A percentile compares a stretch with the other conserved stretches of the same genome.
Conservation (phyloP, 1,140 invertebrate species). For the Atta colombica region DNA sequence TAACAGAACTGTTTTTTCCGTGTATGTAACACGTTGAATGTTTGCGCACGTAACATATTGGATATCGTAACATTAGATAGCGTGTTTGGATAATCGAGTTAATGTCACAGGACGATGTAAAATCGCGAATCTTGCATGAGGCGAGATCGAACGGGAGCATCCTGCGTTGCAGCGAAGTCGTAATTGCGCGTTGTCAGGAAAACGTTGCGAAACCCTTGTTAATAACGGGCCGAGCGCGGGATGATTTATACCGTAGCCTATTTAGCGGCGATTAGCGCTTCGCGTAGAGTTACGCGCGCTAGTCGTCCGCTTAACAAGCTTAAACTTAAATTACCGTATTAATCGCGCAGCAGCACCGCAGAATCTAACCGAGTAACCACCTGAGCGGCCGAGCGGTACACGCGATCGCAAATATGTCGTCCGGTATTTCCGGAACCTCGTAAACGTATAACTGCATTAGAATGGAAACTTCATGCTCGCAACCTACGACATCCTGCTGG, state of each 20-base stretch:
- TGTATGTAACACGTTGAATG: neutral
- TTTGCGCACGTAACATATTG: neutral
- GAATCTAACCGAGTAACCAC: slow-evolving; percentile 25
- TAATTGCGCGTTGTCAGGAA: slow-evolving; percentile 67
- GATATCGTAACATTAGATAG: slow-evolving; percentile 22
- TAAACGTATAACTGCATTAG: slow-evolving; percentile 35
- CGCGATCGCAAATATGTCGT: slow-evolving; percentile 63
- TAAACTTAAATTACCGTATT: slow-evolving; percentile 48
- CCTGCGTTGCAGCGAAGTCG: slow-evolving; percentile 36
- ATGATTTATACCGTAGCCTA: slow-evolving; percentile 67
- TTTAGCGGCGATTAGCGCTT: slow-evolving; percentile 65
- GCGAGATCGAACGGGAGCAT: slow-evolving; percentile 59
- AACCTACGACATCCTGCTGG: slow-evolving; percentile 58
- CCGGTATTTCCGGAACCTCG: slow-evolving; percentile 38
- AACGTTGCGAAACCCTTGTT: slow-evolving; percentile 49
- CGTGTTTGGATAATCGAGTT: neutral
- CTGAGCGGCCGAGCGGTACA: slow-evolving; percentile 48
- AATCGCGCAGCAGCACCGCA: slow-evolving; percentile 15
- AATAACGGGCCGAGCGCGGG: slow-evolving; percentile 49
- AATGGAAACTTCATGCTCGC: neutral
- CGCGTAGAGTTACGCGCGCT: slow-evolving; percentile 41
- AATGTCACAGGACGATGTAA: neutral
- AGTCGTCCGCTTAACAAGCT: slow-evolving; percentile 58
- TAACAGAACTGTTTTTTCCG: too few relatives aligned
- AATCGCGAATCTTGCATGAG: slow-evolving; percentile 24